A percentile compares a stretch with the other conserved stretches of the same genome.
These are phyloP conservation scores for Muscina levida DNA, from an alignment of 2,888 invertebrate species.

Conservation along the genomic window DNA sequence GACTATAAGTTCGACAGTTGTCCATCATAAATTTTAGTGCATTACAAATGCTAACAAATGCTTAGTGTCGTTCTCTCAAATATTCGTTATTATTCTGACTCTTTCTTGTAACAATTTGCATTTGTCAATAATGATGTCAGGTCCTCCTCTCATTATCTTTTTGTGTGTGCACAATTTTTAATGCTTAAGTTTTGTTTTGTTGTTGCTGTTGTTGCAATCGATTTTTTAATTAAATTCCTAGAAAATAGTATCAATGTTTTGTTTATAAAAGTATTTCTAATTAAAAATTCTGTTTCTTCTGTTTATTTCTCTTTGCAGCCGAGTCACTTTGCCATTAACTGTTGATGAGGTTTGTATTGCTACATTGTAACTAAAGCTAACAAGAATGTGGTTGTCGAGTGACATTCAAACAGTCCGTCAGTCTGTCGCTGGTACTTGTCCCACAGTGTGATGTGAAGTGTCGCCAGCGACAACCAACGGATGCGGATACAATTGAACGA, in stretches of 20 bases:
- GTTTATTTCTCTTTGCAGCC: slow-evolving; percentile 84
- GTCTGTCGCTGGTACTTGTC: too few species aligned
- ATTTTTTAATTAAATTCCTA: slow-evolving; percentile 16
- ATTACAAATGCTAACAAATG: too few species aligned
- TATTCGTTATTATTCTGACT: too few species aligned
- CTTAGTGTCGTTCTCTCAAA: too few species aligned
- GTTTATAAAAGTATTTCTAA: slow-evolving; percentile 47
- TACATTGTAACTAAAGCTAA: slow-evolving; percentile 19
- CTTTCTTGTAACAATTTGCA: too few species aligned
- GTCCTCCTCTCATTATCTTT: too few species aligned
- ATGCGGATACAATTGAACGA: slow-evolving; percentile 34
- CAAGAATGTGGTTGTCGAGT: background rate
- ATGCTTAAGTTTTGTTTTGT: background rate
- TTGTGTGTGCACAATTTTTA: too few species aligned
- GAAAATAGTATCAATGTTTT: background rate
- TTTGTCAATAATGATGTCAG: too few species aligned
- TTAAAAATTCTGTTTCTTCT: slow-evolving; percentile 55
- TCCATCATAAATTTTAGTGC: too few species aligned
- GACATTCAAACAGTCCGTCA: too few species aligned
- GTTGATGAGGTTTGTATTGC: slow-evolving; percentile 93
- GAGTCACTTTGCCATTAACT: slow-evolving; percentile 96
- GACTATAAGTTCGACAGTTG: too few species aligned
- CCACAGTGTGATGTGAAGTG: too few species aligned
- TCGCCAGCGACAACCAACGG: slow-evolving; percentile 13
- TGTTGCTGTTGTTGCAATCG: background rate